Base-by-base conservation (phyloP, 1,140 invertebrate species). In the Frieseomelitta varia region DNA sequence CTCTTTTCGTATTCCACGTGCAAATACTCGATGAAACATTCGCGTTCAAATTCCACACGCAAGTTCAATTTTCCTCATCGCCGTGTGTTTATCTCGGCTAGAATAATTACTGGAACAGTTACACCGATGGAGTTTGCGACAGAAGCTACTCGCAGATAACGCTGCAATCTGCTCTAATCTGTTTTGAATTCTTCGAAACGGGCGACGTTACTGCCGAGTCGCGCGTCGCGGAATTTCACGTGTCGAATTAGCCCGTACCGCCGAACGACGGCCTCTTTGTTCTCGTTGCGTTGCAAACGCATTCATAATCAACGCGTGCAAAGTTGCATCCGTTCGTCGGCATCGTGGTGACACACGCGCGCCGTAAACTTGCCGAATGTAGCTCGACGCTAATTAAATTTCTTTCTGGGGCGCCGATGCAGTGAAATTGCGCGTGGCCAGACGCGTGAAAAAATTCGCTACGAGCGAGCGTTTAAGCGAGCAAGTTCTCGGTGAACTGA, bases 371-470 rank as follows among this genome's bases (percentile, higher is more conserved):
- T 74, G n/a, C 73, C 69, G 65, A 87, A 80, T 58, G 67, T 30
- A 21, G 47, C 55, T 65, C 76, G 77, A 68, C 61, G 72, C 34
- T 88, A 88, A 88, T 88, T 87, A 80, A 87, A 84, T 78, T 87
- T 87, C 27, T 81, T 81, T 88, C 6, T 74, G 69, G 67, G 3
- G 27, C 51, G 24, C 51, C 61, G 63, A 21, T 69, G 53, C 34
- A 15, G 10, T 34, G 72, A 58, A 39, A 47, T 75, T 56, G 65
- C 39, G 39, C 27, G n/a, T 61, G 65, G n/a, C 63, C 21, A 6
- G 30, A 24, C 47, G 17, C 30, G 11, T 39, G 4, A 27, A 55
- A 81, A 81, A 75, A 67, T 75, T 81, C 56, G 55, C 79, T 39
- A 56, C 68, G 30, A 71, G 10, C 15, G 58, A n/a, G n/a, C n/a